Base-by-base conservation (phyloP, 2,797 vertebrate species). In the Spheniscus humboldti region DNA sequence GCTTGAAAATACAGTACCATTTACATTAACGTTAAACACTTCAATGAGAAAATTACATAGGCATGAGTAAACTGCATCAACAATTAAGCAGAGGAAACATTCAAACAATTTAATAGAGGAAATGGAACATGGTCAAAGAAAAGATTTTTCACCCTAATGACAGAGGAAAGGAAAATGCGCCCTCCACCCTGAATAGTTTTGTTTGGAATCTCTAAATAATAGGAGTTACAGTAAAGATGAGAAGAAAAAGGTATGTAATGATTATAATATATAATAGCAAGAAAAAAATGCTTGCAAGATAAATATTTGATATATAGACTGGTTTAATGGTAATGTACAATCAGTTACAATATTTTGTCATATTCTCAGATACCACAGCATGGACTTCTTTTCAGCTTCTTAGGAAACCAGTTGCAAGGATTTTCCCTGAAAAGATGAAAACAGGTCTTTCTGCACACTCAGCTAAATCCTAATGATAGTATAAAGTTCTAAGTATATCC, bases 51-150 rank as follows among this genome's bases (percentile, higher is more conserved):
- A 96, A 98, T 98, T 96, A 93, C 55, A 50, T 37, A 97, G 94
- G 71, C 85, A 92, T 89, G 91, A 93, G 87, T 96, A 96, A 97
- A 96, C 88, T 97, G 92, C 75, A 11, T 97, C 96, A 96, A 97
- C 95, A 95, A 86, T 97, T 97, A 97, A 98, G 95, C 69, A 96
- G 68, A 97, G 95, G 94, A 97, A 97, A 95, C 86, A 96, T 93
- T 92, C 23, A 72, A 97, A 97, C 94, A 96, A 90, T 96, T 97
- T 97, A 96, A 96, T 78, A 96, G 75, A 96, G 95, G 91, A 97
- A 97, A 94, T 88, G 79, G 92, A 96, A 95, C 50, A 74, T 30
- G 45, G 88, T 47, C 33, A 72, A 88, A 89, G 55, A 85, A 89
- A 86, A 74, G 63, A 78, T 59, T 89, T 92, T 13, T 24, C 75